These are phyloP conservation scores for Iselma pallidipennis DNA, from an alignment of 2,888 invertebrate genomes.

Conservation along the genomic window DNA sequence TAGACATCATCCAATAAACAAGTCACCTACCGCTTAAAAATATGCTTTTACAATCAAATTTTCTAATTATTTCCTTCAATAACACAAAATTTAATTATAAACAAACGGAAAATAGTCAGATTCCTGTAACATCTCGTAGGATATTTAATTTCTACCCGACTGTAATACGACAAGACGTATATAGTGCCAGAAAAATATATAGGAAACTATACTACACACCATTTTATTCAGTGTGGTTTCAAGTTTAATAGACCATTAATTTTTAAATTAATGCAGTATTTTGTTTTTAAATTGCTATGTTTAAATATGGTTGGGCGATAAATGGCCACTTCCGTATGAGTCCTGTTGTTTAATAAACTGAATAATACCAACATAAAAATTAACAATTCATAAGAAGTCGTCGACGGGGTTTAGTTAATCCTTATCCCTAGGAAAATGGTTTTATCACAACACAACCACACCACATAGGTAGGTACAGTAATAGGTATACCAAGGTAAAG, in stretches of 20 bases:
- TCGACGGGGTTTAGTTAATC: constrained; percentile 26
- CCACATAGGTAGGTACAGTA: neutral
- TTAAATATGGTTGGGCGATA: constrained; percentile 32
- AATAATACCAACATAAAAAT: constrained; percentile 44
- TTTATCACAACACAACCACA: constrained; percentile 10
- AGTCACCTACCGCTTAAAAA: too few relatives aligned
- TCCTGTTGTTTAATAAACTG: constrained; percentile 32
- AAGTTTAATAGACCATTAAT: constrained; percentile 44
- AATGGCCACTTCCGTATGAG: constrained; percentile 35
- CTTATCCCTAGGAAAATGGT: constrained; percentile 10
- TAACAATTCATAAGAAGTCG: constrained; percentile 41
- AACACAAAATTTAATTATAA: too few relatives aligned
- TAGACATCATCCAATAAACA: too few relatives aligned
- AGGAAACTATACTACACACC: neutral
- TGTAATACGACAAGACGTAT: neutral
- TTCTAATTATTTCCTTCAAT: too few relatives aligned
- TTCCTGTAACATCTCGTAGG: too few relatives aligned
- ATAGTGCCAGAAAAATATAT: neutral
- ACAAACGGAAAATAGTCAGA: too few relatives aligned
- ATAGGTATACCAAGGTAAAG: too few relatives aligned
- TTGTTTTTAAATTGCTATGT: constrained; percentile 36
- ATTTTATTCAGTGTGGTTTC: constrained; percentile 30
- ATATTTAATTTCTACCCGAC: too few relatives aligned
- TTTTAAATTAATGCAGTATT: constrained; percentile 44
- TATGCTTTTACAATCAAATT: too few relatives aligned